Evolutionary conservation across 2,113 vertebrate species (phyloP).

Genomic region (Thermophis baileyi): DNA sequence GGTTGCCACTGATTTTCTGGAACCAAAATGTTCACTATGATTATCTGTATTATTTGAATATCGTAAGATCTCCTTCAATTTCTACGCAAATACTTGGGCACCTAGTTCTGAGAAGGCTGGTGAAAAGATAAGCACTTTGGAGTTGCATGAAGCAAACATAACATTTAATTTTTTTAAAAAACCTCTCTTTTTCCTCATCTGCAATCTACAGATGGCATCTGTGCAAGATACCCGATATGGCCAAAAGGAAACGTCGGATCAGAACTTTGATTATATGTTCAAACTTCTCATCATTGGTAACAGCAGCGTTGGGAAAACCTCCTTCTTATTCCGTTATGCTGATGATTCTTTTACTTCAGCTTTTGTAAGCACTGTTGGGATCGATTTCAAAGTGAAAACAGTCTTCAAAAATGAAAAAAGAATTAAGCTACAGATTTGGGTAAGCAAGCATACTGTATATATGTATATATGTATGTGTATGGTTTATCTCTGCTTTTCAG

Average conservation of each 20-base stretch:
- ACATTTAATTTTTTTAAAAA: not conserved
- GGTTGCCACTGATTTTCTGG: constrained; percentile 21
- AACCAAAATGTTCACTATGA: constrained; percentile 34
- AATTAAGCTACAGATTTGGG: constrained; percentile 99
- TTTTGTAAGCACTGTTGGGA: constrained; percentile 97
- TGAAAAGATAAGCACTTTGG: constrained; percentile 21
- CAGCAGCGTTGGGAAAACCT: constrained; percentile 92
- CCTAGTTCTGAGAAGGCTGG: not conserved
- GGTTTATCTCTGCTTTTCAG: not conserved
- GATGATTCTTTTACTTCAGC: constrained; percentile 97
- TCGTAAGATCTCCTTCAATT: not conserved
- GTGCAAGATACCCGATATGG: constrained; percentile 81
- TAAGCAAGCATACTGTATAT: constrained; percentile 62
- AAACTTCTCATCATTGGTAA: constrained; percentile 92
- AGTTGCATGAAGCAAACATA: constrained; percentile 16
- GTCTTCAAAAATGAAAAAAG: constrained; percentile 98
- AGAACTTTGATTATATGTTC: constrained; percentile 97
- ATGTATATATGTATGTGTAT: not conserved
- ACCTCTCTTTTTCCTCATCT: not conserved
- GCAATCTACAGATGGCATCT: constrained; percentile 80
- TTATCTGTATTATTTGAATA: constrained; percentile 27
- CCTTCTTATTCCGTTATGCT: constrained; percentile 95
- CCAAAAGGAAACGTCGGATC: constrained; percentile 88
- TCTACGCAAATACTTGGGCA: not conserved
- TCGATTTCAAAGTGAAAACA: constrained; percentile 98